Evolutionary conservation across 2,113 vertebrate species (phyloP).

Genomic region (Silurus meridionalis): DNA sequence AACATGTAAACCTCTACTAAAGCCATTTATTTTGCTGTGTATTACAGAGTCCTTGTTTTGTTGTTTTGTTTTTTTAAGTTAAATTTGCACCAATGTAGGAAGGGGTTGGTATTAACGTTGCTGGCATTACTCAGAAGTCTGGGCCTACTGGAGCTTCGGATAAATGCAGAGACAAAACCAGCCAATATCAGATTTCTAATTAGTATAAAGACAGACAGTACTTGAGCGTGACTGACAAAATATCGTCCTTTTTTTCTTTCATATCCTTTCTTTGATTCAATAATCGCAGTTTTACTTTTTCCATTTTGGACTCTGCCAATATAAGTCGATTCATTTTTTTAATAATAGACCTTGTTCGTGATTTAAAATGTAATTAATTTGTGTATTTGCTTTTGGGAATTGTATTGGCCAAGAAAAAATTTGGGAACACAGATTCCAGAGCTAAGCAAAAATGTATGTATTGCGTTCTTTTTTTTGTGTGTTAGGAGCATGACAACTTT

Average conservation of each 20-base stretch:
- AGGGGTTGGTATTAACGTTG: not conserved
- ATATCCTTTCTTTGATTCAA: conserved; percentile 61
- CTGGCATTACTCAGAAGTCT: not conserved
- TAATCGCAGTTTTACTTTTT: conserved; percentile 65
- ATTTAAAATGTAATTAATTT: conserved; percentile 51
- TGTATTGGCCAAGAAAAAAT: not conserved
- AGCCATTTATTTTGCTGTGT: not conserved
- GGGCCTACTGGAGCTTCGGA: not conserved
- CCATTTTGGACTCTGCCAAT: conserved; percentile 68
- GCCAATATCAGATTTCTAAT: not conserved
- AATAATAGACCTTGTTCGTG: conserved; percentile 58
- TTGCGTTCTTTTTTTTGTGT: not conserved
- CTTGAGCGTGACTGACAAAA: not conserved
- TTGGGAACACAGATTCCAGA: not conserved
- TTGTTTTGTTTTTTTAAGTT: not conserved
- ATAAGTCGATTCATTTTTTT: conserved; percentile 63
- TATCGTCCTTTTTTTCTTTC: conserved; percentile 49
- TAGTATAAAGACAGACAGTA: not conserved
- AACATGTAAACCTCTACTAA: not conserved
- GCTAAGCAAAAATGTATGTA: not conserved
- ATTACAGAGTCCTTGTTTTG: not conserved
- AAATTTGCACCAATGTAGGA: not conserved
- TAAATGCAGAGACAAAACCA: not conserved
- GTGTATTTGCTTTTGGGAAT: conserved; percentile 48
- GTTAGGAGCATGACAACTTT: not conserved